These are phyloP conservation scores for Oscheius sp. DNA, from an alignment of 2,888 invertebrate species.

Conservation along the genomic window DNA sequence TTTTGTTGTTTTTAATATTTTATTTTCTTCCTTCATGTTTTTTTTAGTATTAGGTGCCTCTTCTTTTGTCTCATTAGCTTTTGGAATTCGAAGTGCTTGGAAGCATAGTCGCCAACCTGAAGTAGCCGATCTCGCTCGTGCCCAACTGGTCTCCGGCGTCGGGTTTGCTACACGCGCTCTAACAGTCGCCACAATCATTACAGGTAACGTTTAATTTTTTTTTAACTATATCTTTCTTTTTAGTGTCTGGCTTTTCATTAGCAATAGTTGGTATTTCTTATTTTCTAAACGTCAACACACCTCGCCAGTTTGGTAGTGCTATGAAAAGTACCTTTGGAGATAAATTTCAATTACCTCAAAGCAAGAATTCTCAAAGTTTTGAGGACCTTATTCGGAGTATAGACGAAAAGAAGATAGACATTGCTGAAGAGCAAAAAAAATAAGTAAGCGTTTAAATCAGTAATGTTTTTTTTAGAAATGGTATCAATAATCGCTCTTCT, in stretches of 20 bases:
- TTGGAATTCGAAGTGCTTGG: conserved; percentile 53
- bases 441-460: neutral
- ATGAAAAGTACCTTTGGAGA: conserved; percentile 58
- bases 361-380: conserved; percentile 51
- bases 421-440: neutral
- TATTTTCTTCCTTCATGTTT: neutral
- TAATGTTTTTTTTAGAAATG: conserved; percentile 25
- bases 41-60: conserved; percentile 53
- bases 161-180: conserved; percentile 65
- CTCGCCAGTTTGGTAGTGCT: conserved; percentile 63
- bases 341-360: conserved; percentile 44
- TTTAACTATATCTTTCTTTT: conserved; percentile 16
- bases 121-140: conserved; percentile 49
- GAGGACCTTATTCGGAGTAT: conserved; percentile 53
- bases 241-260: conserved; percentile 62
- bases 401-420: conserved; percentile 37
- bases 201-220: conserved; percentile 34
- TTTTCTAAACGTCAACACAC: conserved; percentile 62
- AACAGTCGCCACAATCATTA: conserved; percentile 64
- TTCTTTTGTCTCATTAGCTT: conserved; percentile 41
- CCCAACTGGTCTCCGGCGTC: conserved; percentile 59
- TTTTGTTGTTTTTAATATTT: neutral
- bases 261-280: conserved; percentile 64
- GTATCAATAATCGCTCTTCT: conserved; percentile 35
- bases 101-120: conserved; percentile 52